A percentile compares a stretch with the other conserved stretches of the same genome.
Conservation (phyloP, 2,113 vertebrate genomes). For the Haemorhous mexicanus region DNA sequence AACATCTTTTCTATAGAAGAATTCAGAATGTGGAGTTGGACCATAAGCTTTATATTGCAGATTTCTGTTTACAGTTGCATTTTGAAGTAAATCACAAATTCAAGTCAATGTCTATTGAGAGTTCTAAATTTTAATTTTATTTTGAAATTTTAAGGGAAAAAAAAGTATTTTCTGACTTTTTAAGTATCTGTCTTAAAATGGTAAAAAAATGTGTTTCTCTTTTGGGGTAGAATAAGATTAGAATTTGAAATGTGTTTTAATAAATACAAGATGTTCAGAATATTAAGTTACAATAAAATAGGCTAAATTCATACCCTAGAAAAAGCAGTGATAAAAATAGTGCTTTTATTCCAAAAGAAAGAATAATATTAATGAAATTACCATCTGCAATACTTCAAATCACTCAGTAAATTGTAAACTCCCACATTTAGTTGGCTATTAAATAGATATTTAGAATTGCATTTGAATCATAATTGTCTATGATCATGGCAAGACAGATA, state of each 20-base stretch:
- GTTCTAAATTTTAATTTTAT: not conserved
- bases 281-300: not conserved
- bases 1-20: not conserved
- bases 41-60: not conserved
- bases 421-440: not conserved
- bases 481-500: not conserved
- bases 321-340: not conserved
- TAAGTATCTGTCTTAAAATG: not conserved
- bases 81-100: not conserved
- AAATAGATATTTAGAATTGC: not conserved
- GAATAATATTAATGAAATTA: not conserved
- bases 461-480: not conserved
- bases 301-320: not conserved
- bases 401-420: not conserved
- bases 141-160: not conserved
- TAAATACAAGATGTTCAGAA: not conserved
- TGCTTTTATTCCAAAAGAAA: not conserved
- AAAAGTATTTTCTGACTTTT: not conserved
- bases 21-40: not conserved
- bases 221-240: not conserved
- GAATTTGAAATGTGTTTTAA: not conserved
- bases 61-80: not conserved
- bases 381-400: not conserved
- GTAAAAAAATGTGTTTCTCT: fast-evolving
- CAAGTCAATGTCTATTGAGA: not conserved